These are phyloP conservation scores for Dendrocincla fuliginosa DNA, from an alignment of 2,797 vertebrate genomes.

Conservation along the genomic window DNA sequence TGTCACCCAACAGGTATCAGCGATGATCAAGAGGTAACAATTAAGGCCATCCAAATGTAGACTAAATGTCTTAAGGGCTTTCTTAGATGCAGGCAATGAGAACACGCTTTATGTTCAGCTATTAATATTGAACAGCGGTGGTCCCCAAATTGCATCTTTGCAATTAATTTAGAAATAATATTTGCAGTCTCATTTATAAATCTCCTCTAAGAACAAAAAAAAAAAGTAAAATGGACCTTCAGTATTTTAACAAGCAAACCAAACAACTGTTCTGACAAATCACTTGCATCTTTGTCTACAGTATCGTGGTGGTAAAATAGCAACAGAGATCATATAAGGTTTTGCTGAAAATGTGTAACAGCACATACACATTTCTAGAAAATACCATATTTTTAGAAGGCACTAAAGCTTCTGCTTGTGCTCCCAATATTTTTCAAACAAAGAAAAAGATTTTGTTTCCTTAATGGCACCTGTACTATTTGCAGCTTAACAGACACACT, in stretches of 20 bases:
- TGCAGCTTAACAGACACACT: slow-evolving; percentile 69
- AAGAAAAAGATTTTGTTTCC: slow-evolving; percentile 26
- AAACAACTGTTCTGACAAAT: slow-evolving; percentile 23
- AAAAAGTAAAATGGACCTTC: slow-evolving; percentile 39
- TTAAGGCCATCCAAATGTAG: slow-evolving; percentile 71
- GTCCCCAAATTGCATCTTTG: slow-evolving; percentile 64
- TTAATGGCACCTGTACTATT: slow-evolving; percentile 69
- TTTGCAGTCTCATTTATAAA: not conserved
- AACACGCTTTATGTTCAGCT: slow-evolving; percentile 55
- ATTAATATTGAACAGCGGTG: slow-evolving; percentile 62
- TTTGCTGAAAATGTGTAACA: slow-evolving; percentile 48
- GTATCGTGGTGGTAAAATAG: slow-evolving; percentile 38
- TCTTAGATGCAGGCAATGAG: slow-evolving; percentile 49
- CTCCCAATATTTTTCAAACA: slow-evolving; percentile 69
- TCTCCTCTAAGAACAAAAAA: slow-evolving; percentile 45
- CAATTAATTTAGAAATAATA: not conserved
- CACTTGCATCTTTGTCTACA: slow-evolving; percentile 55
- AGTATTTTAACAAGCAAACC: slow-evolving; percentile 37
- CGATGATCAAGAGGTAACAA: slow-evolving; percentile 62
- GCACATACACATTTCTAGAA: slow-evolving; percentile 69
- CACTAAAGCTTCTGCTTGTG: slow-evolving; percentile 83
- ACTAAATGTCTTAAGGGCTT: slow-evolving; percentile 29
- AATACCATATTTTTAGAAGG: slow-evolving; percentile 78
- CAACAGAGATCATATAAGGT: slow-evolving; percentile 34
- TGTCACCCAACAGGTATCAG: not conserved